Conservation (phyloP, 1,140 invertebrate species). For the Pseudomyrmex sp. region DNA sequence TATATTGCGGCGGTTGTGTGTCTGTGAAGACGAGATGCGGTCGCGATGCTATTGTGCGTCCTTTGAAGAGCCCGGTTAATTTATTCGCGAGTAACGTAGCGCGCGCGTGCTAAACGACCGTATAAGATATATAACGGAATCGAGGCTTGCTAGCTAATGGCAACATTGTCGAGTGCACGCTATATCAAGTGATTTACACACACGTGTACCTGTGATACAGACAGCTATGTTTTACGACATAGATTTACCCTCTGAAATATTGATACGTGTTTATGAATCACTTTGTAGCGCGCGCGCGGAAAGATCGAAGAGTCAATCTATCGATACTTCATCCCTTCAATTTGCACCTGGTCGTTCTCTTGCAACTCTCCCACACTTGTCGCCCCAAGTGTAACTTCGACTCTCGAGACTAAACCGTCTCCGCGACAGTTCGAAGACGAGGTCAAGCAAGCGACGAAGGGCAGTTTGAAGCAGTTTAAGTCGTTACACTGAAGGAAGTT, state of each 20-base stretch:
- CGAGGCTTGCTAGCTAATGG: slow-evolving; percentile 37
- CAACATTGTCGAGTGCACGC: slow-evolving; percentile 4
- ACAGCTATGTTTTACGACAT: neutral
- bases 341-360: slow-evolving; percentile 19
- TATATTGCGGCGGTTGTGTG: slow-evolving; percentile 37
- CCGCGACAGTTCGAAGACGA: slow-evolving; percentile 42
- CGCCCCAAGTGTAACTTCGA: slow-evolving; percentile 22
- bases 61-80: slow-evolving; percentile 47
- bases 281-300: neutral
- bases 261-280: slow-evolving; percentile 17
- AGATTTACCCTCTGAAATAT: neutral
- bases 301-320: slow-evolving; percentile 4
- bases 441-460: slow-evolving; percentile 41
- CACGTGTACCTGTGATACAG: neutral
- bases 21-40: slow-evolving; percentile 35
- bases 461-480: slow-evolving; percentile 25
- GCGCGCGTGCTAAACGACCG: slow-evolving; percentile 21
- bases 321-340: slow-evolving; percentile 39
- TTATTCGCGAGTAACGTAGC: slow-evolving; percentile 45
- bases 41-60: slow-evolving; percentile 25
- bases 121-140: slow-evolving; percentile 47
- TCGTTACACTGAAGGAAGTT: slow-evolving; percentile 23
- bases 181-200: slow-evolving; percentile 5
- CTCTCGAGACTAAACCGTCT: slow-evolving; percentile 21
- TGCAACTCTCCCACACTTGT: slow-evolving; percentile 3